A percentile compares a stretch with the other conserved stretches of the same genome.
phyloP scores from a whole-genome alignment of 2,797 vertebrate species.

The Hippopotamyrus pictus region DNA sequence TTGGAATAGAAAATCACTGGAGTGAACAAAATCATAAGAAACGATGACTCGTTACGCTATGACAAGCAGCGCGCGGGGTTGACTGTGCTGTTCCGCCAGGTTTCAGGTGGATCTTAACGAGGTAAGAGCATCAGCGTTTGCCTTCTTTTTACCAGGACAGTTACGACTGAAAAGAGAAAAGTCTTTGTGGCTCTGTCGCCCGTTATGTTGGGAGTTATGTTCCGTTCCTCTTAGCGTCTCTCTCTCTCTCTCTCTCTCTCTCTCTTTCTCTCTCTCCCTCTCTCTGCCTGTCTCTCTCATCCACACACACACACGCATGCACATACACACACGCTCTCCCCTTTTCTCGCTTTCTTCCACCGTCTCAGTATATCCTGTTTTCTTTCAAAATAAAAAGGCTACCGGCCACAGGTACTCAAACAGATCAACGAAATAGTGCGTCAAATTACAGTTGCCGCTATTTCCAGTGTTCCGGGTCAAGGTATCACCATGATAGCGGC shows the following conservation, averaged over 20 bases:
- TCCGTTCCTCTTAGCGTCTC: conserved; percentile 13
- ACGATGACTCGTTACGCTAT: not conserved
- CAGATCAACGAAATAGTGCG: conserved; percentile 56
- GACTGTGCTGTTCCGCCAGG: not conserved
- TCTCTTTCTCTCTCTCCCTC: not conserved
- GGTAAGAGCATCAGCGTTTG: not conserved
- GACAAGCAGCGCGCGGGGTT: not conserved
- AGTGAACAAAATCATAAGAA: not conserved
- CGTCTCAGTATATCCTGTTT: conserved; percentile 16
- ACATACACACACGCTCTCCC: not conserved
- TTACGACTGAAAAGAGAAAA: conserved; percentile 23
- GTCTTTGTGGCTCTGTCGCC: conserved; percentile 22
- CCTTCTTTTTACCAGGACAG: not conserved
- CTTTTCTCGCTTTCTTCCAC: conserved; percentile 10
- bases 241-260: not conserved
- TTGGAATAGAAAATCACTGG: not conserved
- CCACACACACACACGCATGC: not conserved
- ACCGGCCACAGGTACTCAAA: conserved; percentile 31
- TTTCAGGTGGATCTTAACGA: not conserved
- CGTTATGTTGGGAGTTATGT: conserved; percentile 22
- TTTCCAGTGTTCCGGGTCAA: conserved; percentile 52
- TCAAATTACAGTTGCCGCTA: conserved; percentile 43
- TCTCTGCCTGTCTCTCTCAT: not conserved
- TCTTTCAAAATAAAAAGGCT: conserved; percentile 22
- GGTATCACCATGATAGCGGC: conserved; percentile 23